A percentile compares a stretch with the other conserved stretches of the same genome.
These are phyloP conservation scores for Cephalotes varians DNA, from an alignment of 2,888 invertebrate species.

Conservation along the genomic window DNA sequence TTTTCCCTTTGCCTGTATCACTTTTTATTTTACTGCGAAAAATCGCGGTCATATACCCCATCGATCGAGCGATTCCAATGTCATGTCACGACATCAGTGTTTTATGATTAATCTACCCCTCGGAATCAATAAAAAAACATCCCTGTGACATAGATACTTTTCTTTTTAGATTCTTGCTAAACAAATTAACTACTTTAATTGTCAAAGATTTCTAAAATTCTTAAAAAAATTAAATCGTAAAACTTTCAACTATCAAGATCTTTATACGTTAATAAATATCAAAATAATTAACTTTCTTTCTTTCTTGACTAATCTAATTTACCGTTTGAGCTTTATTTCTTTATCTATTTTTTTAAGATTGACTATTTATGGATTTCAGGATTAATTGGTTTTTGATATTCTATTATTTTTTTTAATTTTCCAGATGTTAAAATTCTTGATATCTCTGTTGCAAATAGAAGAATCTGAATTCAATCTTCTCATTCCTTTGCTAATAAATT, in stretches of 20 bases:
- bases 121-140: slow-evolving; percentile 34
- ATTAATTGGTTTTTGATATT: neutral
- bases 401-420: neutral
- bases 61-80: slow-evolving; percentile 12
- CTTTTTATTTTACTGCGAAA: slow-evolving; percentile 23
- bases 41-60: slow-evolving; percentile 46
- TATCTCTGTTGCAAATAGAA: neutral
- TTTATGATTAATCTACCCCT: slow-evolving; percentile 62
- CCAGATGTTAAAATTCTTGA: neutral
- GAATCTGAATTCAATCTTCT: neutral
- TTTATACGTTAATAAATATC: neutral
- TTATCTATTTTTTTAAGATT: neutral
- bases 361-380: neutral
- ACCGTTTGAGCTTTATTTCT: neutral
- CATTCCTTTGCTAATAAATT: neutral
- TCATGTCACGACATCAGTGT: neutral
- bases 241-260: neutral
- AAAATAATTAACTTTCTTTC: neutral
- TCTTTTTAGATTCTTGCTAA: neutral
- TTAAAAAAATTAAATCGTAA: neutral
- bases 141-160: neutral
- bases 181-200: neutral
- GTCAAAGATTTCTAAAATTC: neutral
- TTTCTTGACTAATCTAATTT: neutral
- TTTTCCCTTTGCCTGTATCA: neutral